Evolutionary conservation across 1,140 invertebrate genomes (phyloP).

Genomic region (Maniola jurtina): DNA sequence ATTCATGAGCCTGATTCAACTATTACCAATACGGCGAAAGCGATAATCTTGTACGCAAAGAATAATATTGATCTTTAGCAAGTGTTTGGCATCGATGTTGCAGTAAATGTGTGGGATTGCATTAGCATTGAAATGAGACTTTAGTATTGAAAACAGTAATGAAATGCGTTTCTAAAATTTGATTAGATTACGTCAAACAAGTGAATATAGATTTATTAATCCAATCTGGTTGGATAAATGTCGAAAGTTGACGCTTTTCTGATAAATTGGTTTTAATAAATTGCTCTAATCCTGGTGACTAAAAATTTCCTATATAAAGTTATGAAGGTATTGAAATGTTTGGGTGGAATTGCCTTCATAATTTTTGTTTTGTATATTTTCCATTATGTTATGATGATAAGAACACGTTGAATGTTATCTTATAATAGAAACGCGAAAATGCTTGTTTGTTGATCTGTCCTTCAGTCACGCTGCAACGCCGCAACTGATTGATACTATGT

Average conservation of each 20-base stretch:
- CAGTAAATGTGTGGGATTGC: background rate
- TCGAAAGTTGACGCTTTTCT: slow-evolving; percentile 1
- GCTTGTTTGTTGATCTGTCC: too few species aligned
- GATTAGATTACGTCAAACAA: slow-evolving; percentile 5
- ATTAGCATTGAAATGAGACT: slow-evolving; percentile 9
- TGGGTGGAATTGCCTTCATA: background rate
- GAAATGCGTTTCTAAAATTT: background rate
- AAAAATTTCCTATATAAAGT: background rate
- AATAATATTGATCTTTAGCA: slow-evolving; percentile 34
- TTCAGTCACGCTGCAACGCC: too few species aligned
- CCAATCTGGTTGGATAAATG: background rate
- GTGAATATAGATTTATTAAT: background rate
- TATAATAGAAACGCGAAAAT: too few species aligned
- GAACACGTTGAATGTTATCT: too few species aligned
- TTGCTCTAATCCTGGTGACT: background rate
- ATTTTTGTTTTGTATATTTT: background rate
- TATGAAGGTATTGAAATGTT: background rate
- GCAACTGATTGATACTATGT: too few species aligned
- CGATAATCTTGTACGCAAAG: slow-evolving; percentile 32
- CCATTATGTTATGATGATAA: too few species aligned
- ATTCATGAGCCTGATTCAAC: slow-evolving; percentile 37
- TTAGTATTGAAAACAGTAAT: background rate
- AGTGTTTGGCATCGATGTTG: background rate
- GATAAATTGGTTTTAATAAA: background rate
- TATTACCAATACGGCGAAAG: slow-evolving; percentile 26